Conservation (phyloP, 1,140 invertebrate genomes). For the Platorchestia sp. region DNA sequence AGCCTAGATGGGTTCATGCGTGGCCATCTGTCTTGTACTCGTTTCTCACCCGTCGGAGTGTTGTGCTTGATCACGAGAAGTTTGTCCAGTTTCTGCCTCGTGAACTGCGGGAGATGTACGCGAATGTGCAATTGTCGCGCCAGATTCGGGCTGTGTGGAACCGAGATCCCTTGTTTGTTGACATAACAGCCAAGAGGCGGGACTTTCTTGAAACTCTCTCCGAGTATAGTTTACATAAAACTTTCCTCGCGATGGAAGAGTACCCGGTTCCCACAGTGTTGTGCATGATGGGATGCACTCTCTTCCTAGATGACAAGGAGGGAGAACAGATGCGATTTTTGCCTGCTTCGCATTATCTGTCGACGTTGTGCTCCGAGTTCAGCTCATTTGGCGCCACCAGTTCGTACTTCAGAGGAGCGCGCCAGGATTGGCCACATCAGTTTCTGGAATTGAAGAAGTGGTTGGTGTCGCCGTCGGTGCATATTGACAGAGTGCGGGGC, state of each 20-base stretch:
- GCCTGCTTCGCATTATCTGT: neutral
- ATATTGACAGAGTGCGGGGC: too few relatives aligned
- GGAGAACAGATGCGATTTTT: neutral
- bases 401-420: neutral
- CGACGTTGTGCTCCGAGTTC: neutral
- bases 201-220: neutral
- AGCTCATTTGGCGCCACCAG: neutral
- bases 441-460: neutral
- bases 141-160: neutral
- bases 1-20: neutral
- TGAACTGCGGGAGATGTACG: neutral
- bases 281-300: too few relatives aligned
- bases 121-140: neutral
- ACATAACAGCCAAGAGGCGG: neutral
- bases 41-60: neutral
- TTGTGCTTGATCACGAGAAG: neutral
- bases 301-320: neutral
- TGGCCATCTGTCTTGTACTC: too few relatives aligned
- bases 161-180: neutral
- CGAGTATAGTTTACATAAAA: neutral
- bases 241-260: neutral
- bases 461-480: too few relatives aligned
- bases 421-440: neutral
- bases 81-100: neutral
- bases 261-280: neutral